These are phyloP conservation scores for Amniataba percoides DNA, from an alignment of 2,797 vertebrate species.

Conservation along the genomic window DNA sequence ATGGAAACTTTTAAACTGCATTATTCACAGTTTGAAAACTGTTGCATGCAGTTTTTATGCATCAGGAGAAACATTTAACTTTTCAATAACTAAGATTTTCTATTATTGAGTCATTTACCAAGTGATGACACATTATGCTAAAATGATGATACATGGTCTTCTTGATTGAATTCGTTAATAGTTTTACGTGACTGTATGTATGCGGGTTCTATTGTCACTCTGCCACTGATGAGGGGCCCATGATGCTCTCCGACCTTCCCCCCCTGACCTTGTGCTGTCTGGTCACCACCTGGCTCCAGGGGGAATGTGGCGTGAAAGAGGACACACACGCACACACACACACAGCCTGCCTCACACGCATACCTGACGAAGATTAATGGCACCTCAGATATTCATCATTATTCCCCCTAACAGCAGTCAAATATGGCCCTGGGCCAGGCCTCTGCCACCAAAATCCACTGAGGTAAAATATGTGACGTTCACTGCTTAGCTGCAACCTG, in stretches of 20 bases:
- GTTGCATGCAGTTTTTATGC: neutral
- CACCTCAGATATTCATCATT: slow-evolving; percentile 72
- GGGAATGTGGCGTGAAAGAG: slow-evolving; percentile 59
- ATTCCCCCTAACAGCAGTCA: slow-evolving; percentile 75
- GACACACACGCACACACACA: slow-evolving; percentile 51
- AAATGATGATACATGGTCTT: slow-evolving; percentile 5
- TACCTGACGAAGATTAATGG: slow-evolving; percentile 81
- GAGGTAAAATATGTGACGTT: slow-evolving; percentile 51
- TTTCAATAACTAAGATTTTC: neutral
- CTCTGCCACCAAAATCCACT: slow-evolving; percentile 52
- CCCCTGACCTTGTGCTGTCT: slow-evolving; percentile 79
- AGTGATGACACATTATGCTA: neutral
- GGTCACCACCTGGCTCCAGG: slow-evolving; percentile 80
- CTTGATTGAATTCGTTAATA: slow-evolving; percentile 42
- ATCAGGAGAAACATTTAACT: neutral
- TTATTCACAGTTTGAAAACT: neutral
- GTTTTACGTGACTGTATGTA: slow-evolving; percentile 51
- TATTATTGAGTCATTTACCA: neutral
- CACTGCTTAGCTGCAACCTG: slow-evolving; percentile 50
- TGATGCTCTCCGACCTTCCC: slow-evolving; percentile 71
- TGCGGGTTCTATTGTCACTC: slow-evolving; percentile 45
- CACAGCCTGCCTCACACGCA: slow-evolving; percentile 59
- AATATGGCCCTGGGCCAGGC: slow-evolving; percentile 71
- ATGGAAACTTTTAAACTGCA: neutral
- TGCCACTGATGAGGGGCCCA: slow-evolving; percentile 40